Conservation (phyloP, 1,140 invertebrate genomes). For the Drosophila ironensis region DNA sequence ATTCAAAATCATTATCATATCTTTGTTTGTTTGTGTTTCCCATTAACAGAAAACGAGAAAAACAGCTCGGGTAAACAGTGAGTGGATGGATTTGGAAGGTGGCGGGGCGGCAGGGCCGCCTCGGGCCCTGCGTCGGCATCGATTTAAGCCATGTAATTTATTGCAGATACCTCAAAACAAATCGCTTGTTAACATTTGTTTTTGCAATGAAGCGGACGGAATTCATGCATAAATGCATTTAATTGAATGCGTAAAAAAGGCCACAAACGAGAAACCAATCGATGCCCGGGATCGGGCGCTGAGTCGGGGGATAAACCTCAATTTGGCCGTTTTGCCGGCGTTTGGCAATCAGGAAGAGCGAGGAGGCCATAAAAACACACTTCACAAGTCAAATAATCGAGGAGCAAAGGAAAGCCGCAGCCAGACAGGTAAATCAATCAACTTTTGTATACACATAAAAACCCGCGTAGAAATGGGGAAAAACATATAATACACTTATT, state of each 20-base stretch:
- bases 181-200: slow-evolving; percentile 53
- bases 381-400: slow-evolving; percentile 29
- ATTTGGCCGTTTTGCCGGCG: slow-evolving; percentile 3
- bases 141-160: slow-evolving; percentile 41
- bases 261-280: slow-evolving; percentile 5
- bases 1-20: slow-evolving; percentile 63
- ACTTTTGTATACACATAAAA: slow-evolving; percentile 11
- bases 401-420: slow-evolving; percentile 2
- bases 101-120: background rate
- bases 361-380: slow-evolving; percentile 27
- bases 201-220: slow-evolving; percentile 38
- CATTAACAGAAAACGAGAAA: slow-evolving; percentile 18
- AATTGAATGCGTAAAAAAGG: slow-evolving; percentile 39
- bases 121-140: too few relatives aligned
- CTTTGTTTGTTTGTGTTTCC: slow-evolving; percentile 42
- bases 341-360: background rate
- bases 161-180: slow-evolving; percentile 60
- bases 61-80: background rate
- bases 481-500: background rate
- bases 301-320: slow-evolving; percentile 15
- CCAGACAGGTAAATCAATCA: slow-evolving; percentile 44
- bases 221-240: slow-evolving; percentile 69
- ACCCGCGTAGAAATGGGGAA: background rate
- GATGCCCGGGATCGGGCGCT: background rate
- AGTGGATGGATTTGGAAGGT: background rate